Evolutionary conservation across 23 tunicate genomes (phyloP), one percentile per base, ranked within the genome.

Genomic region (Halocynthia aurantium): DNA sequence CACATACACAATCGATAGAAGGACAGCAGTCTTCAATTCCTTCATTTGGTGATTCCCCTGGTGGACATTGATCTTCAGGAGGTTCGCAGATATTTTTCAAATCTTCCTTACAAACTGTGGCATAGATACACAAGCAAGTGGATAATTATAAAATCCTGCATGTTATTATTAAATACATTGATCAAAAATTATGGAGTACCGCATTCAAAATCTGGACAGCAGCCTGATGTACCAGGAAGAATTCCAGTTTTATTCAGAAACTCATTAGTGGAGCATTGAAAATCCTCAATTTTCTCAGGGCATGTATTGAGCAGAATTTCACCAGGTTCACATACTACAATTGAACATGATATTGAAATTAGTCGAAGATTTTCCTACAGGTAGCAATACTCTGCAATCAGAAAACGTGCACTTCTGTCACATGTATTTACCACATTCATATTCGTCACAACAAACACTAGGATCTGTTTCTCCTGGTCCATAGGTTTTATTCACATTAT

Each of bases 171-270:
- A 9, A 11, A 65, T 49, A 65, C 5, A 9, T 5, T 49, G 31
- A 10, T 65, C 70, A 65, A 9, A 65, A 65, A 65, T 65, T 11
- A 22, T 50, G 40, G 22, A 10, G 17, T 49, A 71, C 76, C 76
- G 50, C 76, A 71, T 71, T 71, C 44, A 21, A 19, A 71, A 21
- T 71, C 57, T 6, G 76, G 76, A 52, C 76, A 71, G 60, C 76
- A 71, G 40, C 44, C 76, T 17, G 55, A 50, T 9, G 76, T 71
- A n/a, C 76, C 76, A 50, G 76, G 76, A 71, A 40, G 50, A 50
- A 10, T 10, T 21, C 76, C 76, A 10, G 50, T 49, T 17, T 71
- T 40, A 19, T 71, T 49, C 44, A 53, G 40, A 8, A 10, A 8
- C 50, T 71, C 56, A 19, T 49, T 20, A 10, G 6, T 15, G 13